Evolutionary conservation across 2,888 invertebrate species (phyloP).

Genomic region (Ditula angustiorana): DNA sequence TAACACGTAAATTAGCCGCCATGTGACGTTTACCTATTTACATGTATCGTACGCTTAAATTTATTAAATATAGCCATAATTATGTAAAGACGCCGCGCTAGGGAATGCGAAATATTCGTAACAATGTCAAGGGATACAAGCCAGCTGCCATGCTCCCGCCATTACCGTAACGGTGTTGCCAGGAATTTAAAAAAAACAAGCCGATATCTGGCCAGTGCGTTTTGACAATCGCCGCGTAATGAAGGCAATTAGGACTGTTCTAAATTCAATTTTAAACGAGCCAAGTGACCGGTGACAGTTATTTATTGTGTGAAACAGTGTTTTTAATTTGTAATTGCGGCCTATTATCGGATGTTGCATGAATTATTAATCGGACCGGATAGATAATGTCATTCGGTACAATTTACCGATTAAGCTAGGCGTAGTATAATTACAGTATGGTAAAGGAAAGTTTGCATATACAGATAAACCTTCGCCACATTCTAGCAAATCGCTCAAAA

Average conservation of each 20-base stretch:
- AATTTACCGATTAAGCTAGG: slow-evolving; percentile 24
- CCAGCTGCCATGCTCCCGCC: slow-evolving; percentile 23
- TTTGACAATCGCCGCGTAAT: slow-evolving; percentile 37
- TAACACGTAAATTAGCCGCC: slow-evolving; percentile 26
- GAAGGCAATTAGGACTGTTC: slow-evolving; percentile 33
- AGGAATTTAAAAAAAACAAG: slow-evolving; percentile 13
- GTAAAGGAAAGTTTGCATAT: no score
- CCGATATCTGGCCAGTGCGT: slow-evolving; percentile 23
- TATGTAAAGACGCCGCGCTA: slow-evolving; percentile 23
- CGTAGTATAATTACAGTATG: not conserved
- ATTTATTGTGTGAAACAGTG: slow-evolving; percentile 39
- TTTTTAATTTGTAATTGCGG: slow-evolving; percentile 38
- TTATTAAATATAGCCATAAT: slow-evolving; percentile 33
- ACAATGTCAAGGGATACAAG: slow-evolving; percentile 18
- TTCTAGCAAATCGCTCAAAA: no score
- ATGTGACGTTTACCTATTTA: slow-evolving; percentile 25
- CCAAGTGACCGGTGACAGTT: slow-evolving; percentile 17
- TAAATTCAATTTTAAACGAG: slow-evolving; percentile 34
- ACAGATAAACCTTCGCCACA: no score
- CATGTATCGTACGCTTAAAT: slow-evolving; percentile 20
- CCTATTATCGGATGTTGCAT: slow-evolving; percentile 37
- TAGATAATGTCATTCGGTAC: slow-evolving; percentile 34
- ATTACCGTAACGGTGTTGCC: slow-evolving; percentile 26
- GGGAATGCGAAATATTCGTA: slow-evolving; percentile 31
- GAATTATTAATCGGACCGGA: slow-evolving; percentile 30